These are phyloP conservation scores for Spodoptera littoralis DNA, from an alignment of 2,888 invertebrate genomes.

Conservation along the genomic window DNA sequence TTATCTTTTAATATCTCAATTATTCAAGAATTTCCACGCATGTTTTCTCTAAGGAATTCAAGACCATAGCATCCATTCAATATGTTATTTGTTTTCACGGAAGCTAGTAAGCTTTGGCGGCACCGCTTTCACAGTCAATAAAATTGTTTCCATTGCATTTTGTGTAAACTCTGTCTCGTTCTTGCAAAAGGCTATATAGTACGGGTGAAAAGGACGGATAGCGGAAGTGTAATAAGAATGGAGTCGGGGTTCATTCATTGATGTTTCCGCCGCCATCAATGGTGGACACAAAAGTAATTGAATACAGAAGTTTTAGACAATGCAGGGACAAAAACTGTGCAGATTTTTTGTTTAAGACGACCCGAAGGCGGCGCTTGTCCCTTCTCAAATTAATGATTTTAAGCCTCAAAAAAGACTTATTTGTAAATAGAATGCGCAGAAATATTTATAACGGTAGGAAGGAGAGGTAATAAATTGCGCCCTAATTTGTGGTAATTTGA, in stretches of 20 bases:
- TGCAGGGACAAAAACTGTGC: neutral
- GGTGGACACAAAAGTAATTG: slow-evolving; percentile 47
- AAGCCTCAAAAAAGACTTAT: too few relatives aligned
- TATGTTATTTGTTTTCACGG: slow-evolving; percentile 27
- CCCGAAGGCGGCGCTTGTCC: too few relatives aligned
- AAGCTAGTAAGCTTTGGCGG: slow-evolving; percentile 56
- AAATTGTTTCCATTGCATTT: slow-evolving; percentile 68
- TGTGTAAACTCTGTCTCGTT: slow-evolving; percentile 62
- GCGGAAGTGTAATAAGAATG: slow-evolving; percentile 81
- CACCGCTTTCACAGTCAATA: slow-evolving; percentile 68
- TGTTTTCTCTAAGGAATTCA: neutral
- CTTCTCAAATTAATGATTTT: too few relatives aligned
- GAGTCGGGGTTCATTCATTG: slow-evolving; percentile 79
- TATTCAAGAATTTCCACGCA: neutral
- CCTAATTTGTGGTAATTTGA: too few relatives aligned
- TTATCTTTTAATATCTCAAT: slow-evolving; percentile 12
- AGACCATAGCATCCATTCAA: too few relatives aligned
- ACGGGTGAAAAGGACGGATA: slow-evolving; percentile 69
- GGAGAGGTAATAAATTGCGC: too few relatives aligned
- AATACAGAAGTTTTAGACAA: slow-evolving; percentile 22
- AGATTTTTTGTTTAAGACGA: too few relatives aligned
- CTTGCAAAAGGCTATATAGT: slow-evolving; percentile 37
- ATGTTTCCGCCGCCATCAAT: slow-evolving; percentile 75
- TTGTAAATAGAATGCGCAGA: too few relatives aligned
- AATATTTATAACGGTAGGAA: too few relatives aligned